Base-by-base conservation (phyloP, 1,140 invertebrate species). In the Mercenaria mercenaria region DNA sequence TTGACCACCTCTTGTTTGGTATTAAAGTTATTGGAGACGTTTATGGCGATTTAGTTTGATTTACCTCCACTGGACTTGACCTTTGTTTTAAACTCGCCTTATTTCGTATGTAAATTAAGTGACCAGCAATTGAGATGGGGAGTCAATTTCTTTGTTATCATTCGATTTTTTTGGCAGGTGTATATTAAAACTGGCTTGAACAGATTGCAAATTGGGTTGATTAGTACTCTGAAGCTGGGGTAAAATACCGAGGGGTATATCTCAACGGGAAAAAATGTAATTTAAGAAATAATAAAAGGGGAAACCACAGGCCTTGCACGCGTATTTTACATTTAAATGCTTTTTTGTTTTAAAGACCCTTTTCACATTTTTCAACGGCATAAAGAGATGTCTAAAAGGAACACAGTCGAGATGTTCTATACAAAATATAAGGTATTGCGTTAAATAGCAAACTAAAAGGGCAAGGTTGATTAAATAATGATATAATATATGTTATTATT, bases 11-110 rank as follows among this genome's bases (percentile, higher is more conserved):
- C 86, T 88, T 88, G 86, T 88, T 81, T 88, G 26, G 32, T 47
- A 72, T 72, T 67, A 69, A 80, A 79, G 76, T 34, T 67, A 80
- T 81, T 80, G 41, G 43, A 15, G 86, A 88, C 86, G 26, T 88
- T 88, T 88, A 88, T 88, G 86, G 86, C 86, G 64, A 69, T 88
- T 88, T 88, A 32, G 56, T 29, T 80, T 88, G 86, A 88, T 88
- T 88, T 88, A 88, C 77, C 18, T n/a, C 18, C 37, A 43, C 81
- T 32, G 0, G 23, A 1, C n/a, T 81, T 88, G 86, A 88, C 77
- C 86, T 88, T 88, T 88, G 86, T 80, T 80, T 80, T 69, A 81
- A 50, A 52, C n/a, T 76, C n/a, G 20, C 72, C 39, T 69, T 69
- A 56, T 88, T 88, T 88, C n/a, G 86, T 72, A 88, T 88, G 86